phyloP scores from a whole-genome alignment of 2,113 vertebrate genomes.

The Myrmecophaga tridactyla region DNA sequence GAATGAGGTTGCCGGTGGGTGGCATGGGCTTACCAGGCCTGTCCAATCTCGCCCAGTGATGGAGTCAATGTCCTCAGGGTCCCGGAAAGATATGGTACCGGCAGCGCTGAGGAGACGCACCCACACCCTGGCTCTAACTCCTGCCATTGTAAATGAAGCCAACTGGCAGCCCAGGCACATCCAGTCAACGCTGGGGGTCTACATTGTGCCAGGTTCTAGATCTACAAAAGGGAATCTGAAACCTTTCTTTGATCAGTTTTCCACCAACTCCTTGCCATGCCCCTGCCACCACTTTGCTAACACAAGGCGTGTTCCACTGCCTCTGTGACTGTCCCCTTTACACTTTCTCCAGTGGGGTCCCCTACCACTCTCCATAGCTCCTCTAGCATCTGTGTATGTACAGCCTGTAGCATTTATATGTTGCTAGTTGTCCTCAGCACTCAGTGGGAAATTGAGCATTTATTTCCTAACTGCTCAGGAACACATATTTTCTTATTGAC shows the following conservation, averaged over 20 bases:
- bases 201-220: background rate
- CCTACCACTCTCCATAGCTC: background rate
- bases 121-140: background rate
- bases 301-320: background rate
- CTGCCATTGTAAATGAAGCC: background rate
- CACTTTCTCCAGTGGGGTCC: too few species aligned
- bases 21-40: background rate
- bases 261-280: background rate
- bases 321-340: fast-evolving
- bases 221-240: background rate
- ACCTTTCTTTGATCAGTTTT: background rate
- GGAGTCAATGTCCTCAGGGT: background rate
- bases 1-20: fast-evolving
- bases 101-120: too few species aligned
- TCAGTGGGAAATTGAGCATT: fast-evolving
- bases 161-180: fast-evolving
- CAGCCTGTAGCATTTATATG: too few species aligned
- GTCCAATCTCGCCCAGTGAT: background rate
- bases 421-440: too few species aligned
- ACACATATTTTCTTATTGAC: background rate
- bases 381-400: background rate
- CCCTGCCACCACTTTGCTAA: background rate
- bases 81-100: background rate
- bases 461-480: background rate
- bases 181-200: background rate